phyloP scores from a whole-genome alignment of 2,888 invertebrate species.

The Bedellia somnulentella region DNA sequence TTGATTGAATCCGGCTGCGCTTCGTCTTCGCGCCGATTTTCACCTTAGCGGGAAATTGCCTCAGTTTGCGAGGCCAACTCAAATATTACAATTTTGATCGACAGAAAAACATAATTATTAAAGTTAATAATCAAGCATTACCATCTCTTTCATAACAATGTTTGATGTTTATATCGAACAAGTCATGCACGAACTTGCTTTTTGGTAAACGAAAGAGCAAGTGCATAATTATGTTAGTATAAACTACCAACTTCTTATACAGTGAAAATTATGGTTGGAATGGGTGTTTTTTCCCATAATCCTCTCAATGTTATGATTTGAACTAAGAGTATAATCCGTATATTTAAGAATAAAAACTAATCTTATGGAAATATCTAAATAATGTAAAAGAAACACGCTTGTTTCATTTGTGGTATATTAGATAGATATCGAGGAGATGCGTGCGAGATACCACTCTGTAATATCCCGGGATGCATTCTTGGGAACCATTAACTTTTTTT shows the following conservation, averaged over 20 bases:
- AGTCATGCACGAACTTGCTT: background rate
- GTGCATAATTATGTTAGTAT: background rate
- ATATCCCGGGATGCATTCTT: background rate
- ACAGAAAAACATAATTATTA: background rate
- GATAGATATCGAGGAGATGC: background rate
- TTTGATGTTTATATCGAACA: too few species aligned
- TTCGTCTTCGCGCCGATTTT: background rate
- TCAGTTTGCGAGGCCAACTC: slow-evolving; percentile 1
- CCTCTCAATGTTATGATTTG: too few species aligned
- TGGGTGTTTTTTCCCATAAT: too few species aligned
- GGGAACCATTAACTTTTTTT: slow-evolving; percentile 3
- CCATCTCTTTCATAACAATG: too few species aligned
- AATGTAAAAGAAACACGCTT: background rate
- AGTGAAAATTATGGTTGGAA: too few species aligned
- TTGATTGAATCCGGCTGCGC: background rate
- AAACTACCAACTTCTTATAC: too few species aligned
- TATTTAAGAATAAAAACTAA: background rate
- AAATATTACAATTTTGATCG: background rate
- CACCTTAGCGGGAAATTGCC: slow-evolving; percentile 1
- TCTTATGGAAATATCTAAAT: background rate
- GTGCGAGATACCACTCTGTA: background rate
- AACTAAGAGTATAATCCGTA: too few species aligned
- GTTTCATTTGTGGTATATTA: background rate
- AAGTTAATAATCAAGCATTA: background rate
- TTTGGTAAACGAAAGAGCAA: background rate